Evolutionary conservation across 2,888 invertebrate genomes (phyloP), one percentile per base, ranked within the genome.

Genomic region (Eurois occulta): DNA sequence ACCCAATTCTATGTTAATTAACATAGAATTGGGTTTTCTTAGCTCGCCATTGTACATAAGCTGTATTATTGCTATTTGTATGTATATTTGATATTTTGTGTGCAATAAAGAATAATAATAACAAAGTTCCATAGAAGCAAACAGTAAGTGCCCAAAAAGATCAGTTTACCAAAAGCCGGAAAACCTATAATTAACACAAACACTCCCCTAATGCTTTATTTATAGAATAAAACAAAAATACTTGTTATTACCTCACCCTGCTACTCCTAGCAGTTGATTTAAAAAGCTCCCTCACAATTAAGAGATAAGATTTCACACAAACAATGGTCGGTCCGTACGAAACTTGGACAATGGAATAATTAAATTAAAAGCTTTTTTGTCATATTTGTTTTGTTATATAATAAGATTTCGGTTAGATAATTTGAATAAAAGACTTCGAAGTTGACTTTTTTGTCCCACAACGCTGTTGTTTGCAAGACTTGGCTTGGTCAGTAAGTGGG

Each of bases 241-340:
- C 35, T 81, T 52, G 16, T 52, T 52, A 18, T 60, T 60, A 24
- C 24, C 41, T 10, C n/a, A 11, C 32, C 58, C 3, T 18, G 21
- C 24, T 18, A 48, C 28, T 58, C 52, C 35, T 62, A 35, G 52
- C 72, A 71, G 80, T 67, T 78, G 68, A 77, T 78, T 80, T 79
- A 76, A 84, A 84, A 82, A 83, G 79, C 72, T n/a, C 41, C 48
- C 38, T 77, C 81, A 41, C 46, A 82, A 88, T 89, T 87, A 83
- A 83, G 90, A 88, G 90, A 89, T 86, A 85, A 83, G 68, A 72
- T 41, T 58, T 38, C 62, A 58, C 75, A 60, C 70, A 72, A 83
- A 90, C 87, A 88, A 87, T 78, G 76, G 64, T 38, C 66, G 58
- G 41, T n/a, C 28, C 64, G 32, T 75, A 67, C 48, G 64, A 68